These are phyloP conservation scores for Nomada flava DNA, from an alignment of 2,888 invertebrate species.

Conservation along the genomic window DNA sequence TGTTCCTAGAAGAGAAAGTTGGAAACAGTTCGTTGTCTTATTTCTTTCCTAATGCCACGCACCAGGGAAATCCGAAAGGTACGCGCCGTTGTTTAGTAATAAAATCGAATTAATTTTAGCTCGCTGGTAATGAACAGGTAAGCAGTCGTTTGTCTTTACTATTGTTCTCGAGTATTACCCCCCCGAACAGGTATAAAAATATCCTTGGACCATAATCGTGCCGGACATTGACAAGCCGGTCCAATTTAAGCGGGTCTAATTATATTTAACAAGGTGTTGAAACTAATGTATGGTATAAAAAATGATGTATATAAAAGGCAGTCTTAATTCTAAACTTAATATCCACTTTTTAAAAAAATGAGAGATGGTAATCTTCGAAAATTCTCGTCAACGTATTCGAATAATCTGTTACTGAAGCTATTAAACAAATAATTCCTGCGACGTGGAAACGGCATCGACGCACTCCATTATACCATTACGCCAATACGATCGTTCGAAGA, in stretches of 20 bases:
- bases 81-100: constrained; percentile 1
- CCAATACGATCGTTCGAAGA: no score
- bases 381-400: no score
- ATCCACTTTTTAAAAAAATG: no score
- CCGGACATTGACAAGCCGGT: no score
- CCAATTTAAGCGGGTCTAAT: no score
- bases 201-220: no score
- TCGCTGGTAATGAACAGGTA: constrained; percentile 64
- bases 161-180: not conserved
- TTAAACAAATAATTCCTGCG: no score
- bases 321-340: no score
- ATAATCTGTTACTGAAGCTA: no score
- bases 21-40: not conserved
- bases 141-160: constrained; percentile 46
- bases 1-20: not conserved
- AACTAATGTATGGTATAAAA: not conserved
- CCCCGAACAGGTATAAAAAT: constrained; percentile 28
- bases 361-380: no score
- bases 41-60: not conserved
- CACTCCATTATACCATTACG: no score
- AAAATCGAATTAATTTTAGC: constrained; percentile 53
- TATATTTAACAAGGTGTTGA: not conserved
- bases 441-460: no score
- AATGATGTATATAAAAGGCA: not conserved
- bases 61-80: constrained; percentile 21